Base-by-base conservation (phyloP, 2,113 vertebrate genomes). In the Elephas maximus region DNA sequence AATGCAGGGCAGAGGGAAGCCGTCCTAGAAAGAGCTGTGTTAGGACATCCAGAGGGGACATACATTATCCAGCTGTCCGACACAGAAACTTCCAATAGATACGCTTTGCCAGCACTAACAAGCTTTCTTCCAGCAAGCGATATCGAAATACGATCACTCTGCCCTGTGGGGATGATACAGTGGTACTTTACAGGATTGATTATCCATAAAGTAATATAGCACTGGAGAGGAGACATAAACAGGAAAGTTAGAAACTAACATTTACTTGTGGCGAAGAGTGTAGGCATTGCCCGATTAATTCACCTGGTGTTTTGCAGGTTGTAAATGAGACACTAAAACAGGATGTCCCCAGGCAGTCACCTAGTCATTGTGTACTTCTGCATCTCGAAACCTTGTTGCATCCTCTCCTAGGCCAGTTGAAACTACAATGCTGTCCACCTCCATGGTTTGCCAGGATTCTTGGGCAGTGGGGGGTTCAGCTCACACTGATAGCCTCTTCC, bases 11-110 rank as follows among this genome's bases (percentile, higher is more conserved):
- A 81, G 82, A 90, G 85, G 93, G 63, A 93, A 97, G 48, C 51
- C 2, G 88, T 89, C 97, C 97, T 97, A 96, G 93, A 97, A 93
- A 95, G 78, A 96, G 88, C 96, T 91, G 67, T 92, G 91, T 94
- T 94, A 96, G 96, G 95, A 96, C 91, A 90, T 20, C 73, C 83
- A 51, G 84, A 41, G 90, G 37, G 41, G 88, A 62, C 95, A 95
- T 98, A 79, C 78, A 95, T 98, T 98, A 97, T 90, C 90, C 81
- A 60, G 80, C 96, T 92, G 92, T 98, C 98, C 78, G 69, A 73
- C 84, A 33, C 88, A 71, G 88, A 98, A 97, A 97, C 97, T 96
- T 94, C 33, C 60, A 90, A 62, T 90, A 92, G 81, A 73, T 94
- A 48, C 6, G 23, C 79, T 95, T 81, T 94, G 97, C 96, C 97